Evolutionary conservation across 1,140 invertebrate genomes (phyloP), one percentile per base, ranked within the genome.

Genomic region (Cydia strobilella): DNA sequence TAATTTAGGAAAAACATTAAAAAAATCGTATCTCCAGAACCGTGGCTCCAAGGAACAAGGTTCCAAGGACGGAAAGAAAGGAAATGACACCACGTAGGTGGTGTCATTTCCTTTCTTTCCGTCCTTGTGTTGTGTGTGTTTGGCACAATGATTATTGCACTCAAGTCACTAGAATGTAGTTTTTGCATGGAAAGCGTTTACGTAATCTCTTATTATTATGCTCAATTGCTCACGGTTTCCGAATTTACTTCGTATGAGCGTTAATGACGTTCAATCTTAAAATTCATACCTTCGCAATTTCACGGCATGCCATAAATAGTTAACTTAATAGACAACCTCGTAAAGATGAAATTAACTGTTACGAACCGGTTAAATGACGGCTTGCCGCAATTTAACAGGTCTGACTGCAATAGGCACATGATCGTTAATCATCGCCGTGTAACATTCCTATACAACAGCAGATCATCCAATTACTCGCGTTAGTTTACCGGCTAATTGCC

Each of bases 401-500:
- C n/a, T 54, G 51, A 23, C 54, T 59, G 54, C 54, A 59, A 59
- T 35, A 69, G n/a, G 31, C 31, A 69, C 5, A n/a, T 66, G 15
- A 15, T 69, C 65, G 63, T 31, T 66, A 69, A 73, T 73, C 18
- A 73, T 51, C 18, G 72, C 18, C 15, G 31, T 72, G 25, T 25
- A n/a, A 23, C 69, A 42, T 42, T 45, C 45, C 35, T 45, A 18
- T 73, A 45, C 72, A 54, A 73, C 72, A 15, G 42, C 65, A 69
- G 25, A 69, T 69, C 65, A 69, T 69, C 65, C 31, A 69, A 69
- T 69, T 69, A 69, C 25, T 39, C 31, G 31, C 27, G 25, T 66
- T 66, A 35, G 65, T 35, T 69, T 35, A 69, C 65, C 7, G 23
- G 65, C 15, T 35, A 69, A 35, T 69, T 39, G 31, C 31, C 65